Base-by-base conservation (phyloP, 1,140 invertebrate species). In the Bombus affinis region DNA sequence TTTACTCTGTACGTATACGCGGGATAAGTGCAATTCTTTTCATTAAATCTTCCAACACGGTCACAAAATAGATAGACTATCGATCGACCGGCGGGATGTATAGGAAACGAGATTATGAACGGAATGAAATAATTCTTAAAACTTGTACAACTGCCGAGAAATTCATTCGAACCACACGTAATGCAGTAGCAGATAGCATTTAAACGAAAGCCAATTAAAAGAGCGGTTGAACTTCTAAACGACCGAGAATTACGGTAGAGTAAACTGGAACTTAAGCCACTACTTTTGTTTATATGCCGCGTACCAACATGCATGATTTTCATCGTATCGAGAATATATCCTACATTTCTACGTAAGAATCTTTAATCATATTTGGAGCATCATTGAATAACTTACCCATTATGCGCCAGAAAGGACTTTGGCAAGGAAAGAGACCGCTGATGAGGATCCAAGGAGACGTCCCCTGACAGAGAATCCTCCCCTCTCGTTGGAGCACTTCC, bases 351-450 rank as follows among this genome's bases (percentile, higher is more conserved):
- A n/a, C 12, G 12, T n/a, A 66, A 4, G 13, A 6, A 18, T 32
- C n/a, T 66, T 75, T 35, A 25, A 28, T 25, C 42, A 15, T 57
- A 15, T 1, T 3, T 28, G 4, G 15, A 71, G 47, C 35, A 18
- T 44, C 25, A 75, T 15, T 12, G 37, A 44, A 35, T 1, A 44
- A 94, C 93, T 94, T 86, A 95, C 94, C 93, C 90, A 84, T 95
- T 93, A 68, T 95, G 95, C 4, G 96, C 94, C 35, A 96, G 93
- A 90, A 97, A 97, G 25, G 96, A 96, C 90, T 97, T 97, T 8
- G 96, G 96, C 86, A 97, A 91, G 4, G 96, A 97, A 89, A 96
- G 95, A 2, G 96, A 96, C 35, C 96, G 93, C 86, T 96, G 96
- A 80, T 96, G 96, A 18, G 95, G 93, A 74, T 95, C 95, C 80